Evolutionary conservation across 2,797 vertebrate species (phyloP).

Genomic region (Notamacropus eugenii): DNA sequence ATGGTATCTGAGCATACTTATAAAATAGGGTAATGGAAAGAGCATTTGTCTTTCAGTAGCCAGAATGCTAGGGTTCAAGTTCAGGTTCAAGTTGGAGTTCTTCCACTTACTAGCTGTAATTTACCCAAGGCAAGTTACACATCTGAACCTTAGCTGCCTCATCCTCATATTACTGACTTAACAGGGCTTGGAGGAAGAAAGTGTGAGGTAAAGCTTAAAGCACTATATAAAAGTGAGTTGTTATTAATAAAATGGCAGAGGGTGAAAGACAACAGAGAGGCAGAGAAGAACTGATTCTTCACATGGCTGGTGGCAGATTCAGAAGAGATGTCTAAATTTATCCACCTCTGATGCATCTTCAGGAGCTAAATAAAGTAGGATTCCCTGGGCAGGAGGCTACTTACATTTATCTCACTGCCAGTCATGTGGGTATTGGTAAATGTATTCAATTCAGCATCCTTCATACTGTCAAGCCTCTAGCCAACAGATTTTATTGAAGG

Average conservation of each 20-base stretch:
- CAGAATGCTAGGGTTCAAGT: neutral
- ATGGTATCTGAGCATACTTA: neutral
- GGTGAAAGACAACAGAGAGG: neutral
- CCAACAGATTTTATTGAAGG: neutral
- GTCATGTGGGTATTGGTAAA: neutral
- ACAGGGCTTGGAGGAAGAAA: neutral
- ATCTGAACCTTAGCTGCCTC: neutral
- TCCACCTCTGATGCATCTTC: neutral
- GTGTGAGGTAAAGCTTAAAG: neutral
- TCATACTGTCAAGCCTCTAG: neutral
- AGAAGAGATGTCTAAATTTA: neutral
- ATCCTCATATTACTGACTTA: neutral
- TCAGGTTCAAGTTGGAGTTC: neutral
- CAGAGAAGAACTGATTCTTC: neutral
- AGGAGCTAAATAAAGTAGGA: neutral
- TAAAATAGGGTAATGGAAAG: neutral
- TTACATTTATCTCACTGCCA: neutral
- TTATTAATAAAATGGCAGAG: neutral
- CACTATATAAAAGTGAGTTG: neutral
- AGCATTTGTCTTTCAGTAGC: neutral
- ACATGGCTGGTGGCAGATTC: neutral
- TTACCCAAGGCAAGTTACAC: neutral
- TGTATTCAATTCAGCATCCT: neutral
- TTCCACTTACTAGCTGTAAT: neutral
- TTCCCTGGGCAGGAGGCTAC: neutral